phyloP scores from a whole-genome alignment of 2,888 invertebrate genomes.

The Chironomus riparius region DNA sequence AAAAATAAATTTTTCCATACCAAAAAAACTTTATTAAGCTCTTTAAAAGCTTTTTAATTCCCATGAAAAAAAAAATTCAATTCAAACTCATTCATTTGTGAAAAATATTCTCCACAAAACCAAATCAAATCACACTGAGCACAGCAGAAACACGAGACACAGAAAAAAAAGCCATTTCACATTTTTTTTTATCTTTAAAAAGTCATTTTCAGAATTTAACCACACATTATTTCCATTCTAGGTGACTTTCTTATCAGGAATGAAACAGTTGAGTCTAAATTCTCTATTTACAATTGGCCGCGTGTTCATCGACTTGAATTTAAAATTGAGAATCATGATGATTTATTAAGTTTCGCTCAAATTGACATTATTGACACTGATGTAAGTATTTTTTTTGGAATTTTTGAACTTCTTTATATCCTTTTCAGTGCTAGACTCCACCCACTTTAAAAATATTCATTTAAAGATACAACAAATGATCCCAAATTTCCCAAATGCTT shows the following conservation, averaged over 20 bases:
- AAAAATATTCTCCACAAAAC: too few relatives aligned
- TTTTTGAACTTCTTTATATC: too few relatives aligned
- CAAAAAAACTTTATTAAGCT: too few relatives aligned
- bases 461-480: too few relatives aligned
- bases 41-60: too few relatives aligned
- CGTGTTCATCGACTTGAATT: conserved; percentile 6
- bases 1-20: too few relatives aligned
- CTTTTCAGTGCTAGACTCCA: too few relatives aligned
- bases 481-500: not conserved
- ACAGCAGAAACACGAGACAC: too few relatives aligned
- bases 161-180: not conserved
- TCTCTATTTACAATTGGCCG: conserved; percentile 4
- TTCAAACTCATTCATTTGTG: too few relatives aligned
- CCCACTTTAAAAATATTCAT: too few relatives aligned
- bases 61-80: too few relatives aligned
- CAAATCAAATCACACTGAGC: too few relatives aligned
- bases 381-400: not conserved
- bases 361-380: conserved; percentile 19
- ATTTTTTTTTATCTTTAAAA: not conserved
- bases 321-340: conserved; percentile 19
- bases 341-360: conserved; percentile 16
- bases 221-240: not conserved
- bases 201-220: not conserved
- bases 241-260: conserved; percentile 21
- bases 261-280: conserved; percentile 13